Evolutionary conservation across 2,888 invertebrate genomes (phyloP), one percentile per base, ranked within the genome.

Genomic region (Macrostomum cliftonense): DNA sequence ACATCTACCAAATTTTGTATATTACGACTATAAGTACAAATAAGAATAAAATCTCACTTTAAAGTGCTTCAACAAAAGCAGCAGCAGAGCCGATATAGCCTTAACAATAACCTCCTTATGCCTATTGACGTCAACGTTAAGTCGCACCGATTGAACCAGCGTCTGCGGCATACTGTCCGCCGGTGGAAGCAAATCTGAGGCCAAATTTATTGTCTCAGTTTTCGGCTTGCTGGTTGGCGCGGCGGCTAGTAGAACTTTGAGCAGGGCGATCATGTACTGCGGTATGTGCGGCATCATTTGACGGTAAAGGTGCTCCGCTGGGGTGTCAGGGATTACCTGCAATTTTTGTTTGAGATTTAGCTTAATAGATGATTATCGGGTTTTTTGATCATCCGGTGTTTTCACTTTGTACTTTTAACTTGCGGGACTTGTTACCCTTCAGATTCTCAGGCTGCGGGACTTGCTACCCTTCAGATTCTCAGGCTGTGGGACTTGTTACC

Each of bases 81-180:
- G 72, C 48, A 95, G 74, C 58, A 93, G 56, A 1, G 62, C 68
- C 42, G 69, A 67, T 46, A 70, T 68, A 13, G 91, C 83, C 75
- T 97, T 99, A 0, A 95, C 91, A 59, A 97, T 87, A 47, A 97
- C 87, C 74, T 95, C 89, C 70, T 97, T 97, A 70, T 99, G 97
- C 49, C 97, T 78, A 68, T 89, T 91, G 19, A 95, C 88, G 74
- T 99, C 97, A 59, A 93, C 84, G 42, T 89, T 89, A 43, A 95
- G 75, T 73, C 88, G 88, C 73, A 89, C 81, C 1, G 89, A 88
- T 66, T 91, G 88, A 19, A 88, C 74, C 5, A 89, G 85, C 37
- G 89, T 89, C 76, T 70, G 79, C 77, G 91, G 91, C 87, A 89
- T 88, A 9, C 28, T 9, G 28, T 28, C 28, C 74, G 89, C 88